Evolutionary conservation across 1,140 invertebrate genomes (phyloP), one percentile per base, ranked within the genome.

Genomic region (Calliphora vicina): DNA sequence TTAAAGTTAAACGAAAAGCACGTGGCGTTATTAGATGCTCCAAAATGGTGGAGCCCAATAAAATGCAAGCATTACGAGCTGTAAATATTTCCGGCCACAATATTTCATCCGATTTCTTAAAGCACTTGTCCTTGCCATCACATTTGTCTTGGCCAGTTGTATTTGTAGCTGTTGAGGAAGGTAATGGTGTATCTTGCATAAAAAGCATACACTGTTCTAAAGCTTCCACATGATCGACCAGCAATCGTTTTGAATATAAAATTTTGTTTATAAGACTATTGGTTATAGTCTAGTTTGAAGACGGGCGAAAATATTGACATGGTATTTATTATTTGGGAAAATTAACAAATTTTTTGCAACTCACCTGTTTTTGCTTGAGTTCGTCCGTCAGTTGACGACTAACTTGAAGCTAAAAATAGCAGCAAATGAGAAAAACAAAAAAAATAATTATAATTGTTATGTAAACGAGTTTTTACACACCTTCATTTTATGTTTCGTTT

Each of bases 141-240:
- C 23, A 57, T 25, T 76, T 29, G 27, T 43, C 23, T 23, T 57
- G 50, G 15, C 50, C 15, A 15, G 2, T 35, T 4, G 0, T 50
- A 50, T 1, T n/a, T 23, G 61, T 12, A 10, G 61, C n/a, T 67
- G n/a, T 6, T 3, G 78, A 0, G 8, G 29, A 5, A 4, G 23
- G 3, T 17, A 23, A 1, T 8, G 61, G 35, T n/a, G 71, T 26
- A n/a, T 83, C 67, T 29, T 83, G 67, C 80, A 86, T 73, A 78
- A 85, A 83, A 20, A 84, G 85, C 83, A 90, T 84, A 73, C 89
- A 90, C 26, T 86, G 87, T 76, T 90, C 89, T 13, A 90, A 81
- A 1, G 87, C 85, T 82, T 90, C 89, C 12, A 90, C 87, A 83
- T 90, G 89, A 74, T 90, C 89, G 23, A 89, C 87, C 6, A 90